Percentiles rank a stretch among this genome's conserved stretches.
phyloP scores from a whole-genome alignment of 2,888 invertebrate genomes.

The Oxycera nigricornis region DNA sequence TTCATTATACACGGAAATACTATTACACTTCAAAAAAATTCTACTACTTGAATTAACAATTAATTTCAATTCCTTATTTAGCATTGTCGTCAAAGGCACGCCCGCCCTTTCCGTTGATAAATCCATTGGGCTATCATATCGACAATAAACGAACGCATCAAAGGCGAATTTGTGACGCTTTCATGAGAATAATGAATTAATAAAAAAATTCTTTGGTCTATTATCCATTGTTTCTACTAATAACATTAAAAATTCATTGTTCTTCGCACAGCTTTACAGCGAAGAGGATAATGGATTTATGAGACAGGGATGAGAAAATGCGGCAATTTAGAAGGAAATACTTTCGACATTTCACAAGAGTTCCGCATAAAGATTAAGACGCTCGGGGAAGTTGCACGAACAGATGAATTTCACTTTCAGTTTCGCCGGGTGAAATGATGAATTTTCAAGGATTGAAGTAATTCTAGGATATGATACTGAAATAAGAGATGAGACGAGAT shows the following conservation, averaged over 20 bases:
- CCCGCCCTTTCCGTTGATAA: too few species aligned
- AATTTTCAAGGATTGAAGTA: background rate
- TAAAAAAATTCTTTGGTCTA: background rate
- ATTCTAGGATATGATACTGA: background rate
- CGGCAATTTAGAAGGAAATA: background rate
- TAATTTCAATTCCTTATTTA: too few species aligned
- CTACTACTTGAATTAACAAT: too few species aligned
- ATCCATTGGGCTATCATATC: too few species aligned
- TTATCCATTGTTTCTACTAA: background rate
- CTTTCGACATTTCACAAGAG: background rate
- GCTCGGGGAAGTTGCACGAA: background rate
- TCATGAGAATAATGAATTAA: background rate
- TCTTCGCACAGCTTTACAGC: background rate
- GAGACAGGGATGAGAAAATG: background rate
- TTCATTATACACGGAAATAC: too few species aligned
- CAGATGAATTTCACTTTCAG: background rate
- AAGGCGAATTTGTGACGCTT: background rate
- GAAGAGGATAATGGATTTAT: background rate
- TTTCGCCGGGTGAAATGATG: background rate
- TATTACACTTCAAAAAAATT: too few species aligned
- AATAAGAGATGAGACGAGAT: too few species aligned
- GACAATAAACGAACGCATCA: too few species aligned
- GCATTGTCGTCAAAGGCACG: too few species aligned
- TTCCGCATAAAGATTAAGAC: background rate
- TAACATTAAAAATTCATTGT: background rate